Base-by-base conservation (phyloP, 2,888 invertebrate species). In the Alloscopus bannaensis region DNA sequence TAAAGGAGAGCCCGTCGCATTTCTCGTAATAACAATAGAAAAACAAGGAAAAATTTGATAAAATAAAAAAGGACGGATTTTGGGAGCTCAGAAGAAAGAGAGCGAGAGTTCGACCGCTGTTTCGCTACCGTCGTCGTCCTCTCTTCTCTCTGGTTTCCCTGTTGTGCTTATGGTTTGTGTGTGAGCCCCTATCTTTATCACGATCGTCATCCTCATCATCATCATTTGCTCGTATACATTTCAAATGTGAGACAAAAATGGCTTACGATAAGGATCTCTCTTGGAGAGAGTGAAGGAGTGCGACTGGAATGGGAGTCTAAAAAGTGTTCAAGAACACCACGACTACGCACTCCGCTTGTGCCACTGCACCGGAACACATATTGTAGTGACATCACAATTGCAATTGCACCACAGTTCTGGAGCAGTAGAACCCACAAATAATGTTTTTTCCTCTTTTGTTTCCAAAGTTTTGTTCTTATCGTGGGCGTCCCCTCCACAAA, bases 221-320 rank as follows among this genome's bases (percentile, higher is more conserved):
- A 59, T 59, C 59, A 59, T 59, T 59, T 59, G 59, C 31, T 59
- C 59, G 31, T 36, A 36, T 36, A 36, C 36, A 36, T 36, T 36
- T 36, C 36, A 36, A 36, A 36, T 6, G 8, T 6, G 36, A 36
- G 36, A 36, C 36, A 36, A 36, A 36, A 36, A 36, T 13, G 36
- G 36, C 36, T 36, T 13, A 36, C 6, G 36, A 36, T 36, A 8
- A 36, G 13, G 36, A 36, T 36, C 36, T n/a, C n/a, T n/a, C n/a
- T n/a, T n/a, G n/a, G n/a, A n/a, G n/a, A n/a, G n/a, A n/a, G n/a
- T n/a, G n/a, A n/a, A n/a, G n/a, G n/a, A n/a, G n/a, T n/a, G n/a
- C n/a, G n/a, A n/a, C n/a, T 8, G 36, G 36, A 36, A 13, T 8
- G 8, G 36, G 36, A 36, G 36, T 8, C 6, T 36, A 36, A 8